Percentiles rank a stretch among this genome's conserved stretches.
phyloP scores from a whole-genome alignment of 2,797 vertebrate genomes.

The Spinus olivaceus region DNA sequence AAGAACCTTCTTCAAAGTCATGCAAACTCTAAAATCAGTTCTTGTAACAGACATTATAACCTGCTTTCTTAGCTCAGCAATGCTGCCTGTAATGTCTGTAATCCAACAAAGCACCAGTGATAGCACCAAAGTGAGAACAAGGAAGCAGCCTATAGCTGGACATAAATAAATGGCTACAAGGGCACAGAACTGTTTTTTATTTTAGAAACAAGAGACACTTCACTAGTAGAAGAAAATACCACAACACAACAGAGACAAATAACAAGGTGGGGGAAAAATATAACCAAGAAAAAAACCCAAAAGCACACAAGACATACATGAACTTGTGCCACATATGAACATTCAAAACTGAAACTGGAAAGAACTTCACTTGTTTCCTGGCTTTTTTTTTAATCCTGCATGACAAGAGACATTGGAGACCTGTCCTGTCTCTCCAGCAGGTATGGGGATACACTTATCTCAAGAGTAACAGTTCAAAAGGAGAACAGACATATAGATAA shows the following conservation, averaged over 20 bases:
- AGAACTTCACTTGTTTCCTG: neutral
- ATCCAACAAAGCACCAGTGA: neutral
- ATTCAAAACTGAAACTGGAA: neutral
- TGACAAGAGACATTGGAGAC: neutral
- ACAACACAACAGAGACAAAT: neutral
- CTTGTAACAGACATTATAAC: neutral
- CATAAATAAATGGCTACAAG: neutral
- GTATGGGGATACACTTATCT: neutral
- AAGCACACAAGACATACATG: neutral
- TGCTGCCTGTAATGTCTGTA: neutral
- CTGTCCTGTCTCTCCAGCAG: neutral
- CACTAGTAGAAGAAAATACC: neutral
- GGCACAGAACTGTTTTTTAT: neutral
- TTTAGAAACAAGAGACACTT: neutral
- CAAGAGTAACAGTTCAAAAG: neutral
- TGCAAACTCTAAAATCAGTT: neutral
- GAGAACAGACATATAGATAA: neutral
- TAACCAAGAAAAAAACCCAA: accelerated
- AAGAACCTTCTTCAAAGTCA: neutral
- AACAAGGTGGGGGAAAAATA: neutral
- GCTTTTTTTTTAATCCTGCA: neutral
- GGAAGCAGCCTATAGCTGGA: neutral
- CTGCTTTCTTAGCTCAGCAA: neutral
- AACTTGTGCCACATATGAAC: neutral
- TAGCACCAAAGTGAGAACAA: neutral